A percentile compares a stretch with the other conserved stretches of the same genome.
Conservation (phyloP, 2,113 vertebrate species). For the Trichechus manatus region DNA sequence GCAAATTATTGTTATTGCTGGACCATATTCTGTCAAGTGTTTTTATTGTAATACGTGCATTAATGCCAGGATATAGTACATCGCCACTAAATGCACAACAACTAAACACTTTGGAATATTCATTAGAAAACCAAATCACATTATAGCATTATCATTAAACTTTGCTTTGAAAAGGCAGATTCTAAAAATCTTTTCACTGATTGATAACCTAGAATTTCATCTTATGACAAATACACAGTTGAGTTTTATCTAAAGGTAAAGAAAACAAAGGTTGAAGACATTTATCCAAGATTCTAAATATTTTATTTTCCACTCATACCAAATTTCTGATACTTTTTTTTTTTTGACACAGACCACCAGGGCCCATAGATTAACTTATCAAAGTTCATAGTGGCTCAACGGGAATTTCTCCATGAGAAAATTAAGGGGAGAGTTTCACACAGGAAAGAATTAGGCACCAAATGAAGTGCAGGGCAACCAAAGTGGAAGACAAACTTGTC, state of each 20-base stretch:
- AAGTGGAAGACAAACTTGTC: background rate
- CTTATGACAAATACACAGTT: conserved; percentile 49
- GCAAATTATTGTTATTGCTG: conserved; percentile 74
- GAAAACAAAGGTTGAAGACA: background rate
- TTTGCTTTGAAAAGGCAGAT: background rate
- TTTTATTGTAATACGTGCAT: conserved; percentile 62
- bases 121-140: conserved; percentile 34
- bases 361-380: background rate
- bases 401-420: background rate
- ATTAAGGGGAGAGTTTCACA: background rate
- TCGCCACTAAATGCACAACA: conserved; percentile 43
- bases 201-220: background rate
- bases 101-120: conserved; percentile 37
- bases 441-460: rapidly evolving
- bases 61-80: conserved; percentile 37
- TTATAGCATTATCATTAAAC: conserved; percentile 54
- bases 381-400: background rate
- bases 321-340: background rate
- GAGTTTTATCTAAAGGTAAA: background rate
- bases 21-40: conserved; percentile 60
- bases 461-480: background rate
- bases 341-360: background rate
- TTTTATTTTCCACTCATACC: conserved; percentile 6
- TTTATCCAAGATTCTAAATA: conserved; percentile 22
- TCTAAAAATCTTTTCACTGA: conserved; percentile 47